A percentile compares a stretch with the other conserved stretches of the same genome.
These are phyloP conservation scores for Drosophila nikananu DNA, from an alignment of 1,140 invertebrate species.

Conservation along the genomic window DNA sequence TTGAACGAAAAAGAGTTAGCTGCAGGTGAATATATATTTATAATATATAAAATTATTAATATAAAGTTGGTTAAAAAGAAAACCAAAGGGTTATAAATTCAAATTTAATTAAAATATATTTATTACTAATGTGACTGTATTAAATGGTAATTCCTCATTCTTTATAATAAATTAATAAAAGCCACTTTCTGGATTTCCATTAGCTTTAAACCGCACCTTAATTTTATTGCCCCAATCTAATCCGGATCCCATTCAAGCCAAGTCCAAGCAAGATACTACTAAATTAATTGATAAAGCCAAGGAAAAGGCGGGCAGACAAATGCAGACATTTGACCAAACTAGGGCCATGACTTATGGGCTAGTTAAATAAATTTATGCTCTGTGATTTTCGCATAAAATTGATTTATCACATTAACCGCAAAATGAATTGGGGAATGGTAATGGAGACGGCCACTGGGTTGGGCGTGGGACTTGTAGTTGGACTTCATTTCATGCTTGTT, in stretches of 20 bases:
- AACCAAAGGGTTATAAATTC: background rate
- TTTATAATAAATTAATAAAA: background rate
- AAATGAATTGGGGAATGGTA: slow-evolving; percentile 55
- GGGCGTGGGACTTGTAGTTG: slow-evolving; percentile 34
- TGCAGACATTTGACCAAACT: slow-evolving; percentile 21
- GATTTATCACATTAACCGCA: slow-evolving; percentile 83
- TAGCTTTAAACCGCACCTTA: slow-evolving; percentile 12
- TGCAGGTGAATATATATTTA: slow-evolving; percentile 5
- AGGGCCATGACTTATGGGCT: slow-evolving; percentile 75
- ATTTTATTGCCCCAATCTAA: slow-evolving; percentile 11
- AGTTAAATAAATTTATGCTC: slow-evolving; percentile 84
- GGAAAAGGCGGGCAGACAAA: slow-evolving; percentile 24
- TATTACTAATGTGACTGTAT: background rate
- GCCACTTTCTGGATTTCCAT: background rate
- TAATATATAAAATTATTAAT: slow-evolving; percentile 7
- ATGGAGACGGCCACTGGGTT: slow-evolving; percentile 3
- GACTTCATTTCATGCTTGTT: slow-evolving; percentile 82
- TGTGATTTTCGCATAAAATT: slow-evolving; percentile 83
- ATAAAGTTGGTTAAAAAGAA: background rate
- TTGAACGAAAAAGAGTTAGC: slow-evolving; percentile 12
- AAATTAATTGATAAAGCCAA: slow-evolving; percentile 46
- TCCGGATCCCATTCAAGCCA: background rate
- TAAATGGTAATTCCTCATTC: background rate
- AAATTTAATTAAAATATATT: slow-evolving; percentile 1
- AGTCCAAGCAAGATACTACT: background rate